Percentiles rank a stretch among this genome's conserved stretches.
These are phyloP conservation scores for Bombus fervidus DNA, from an alignment of 1,140 invertebrate species.

Conservation along the genomic window DNA sequence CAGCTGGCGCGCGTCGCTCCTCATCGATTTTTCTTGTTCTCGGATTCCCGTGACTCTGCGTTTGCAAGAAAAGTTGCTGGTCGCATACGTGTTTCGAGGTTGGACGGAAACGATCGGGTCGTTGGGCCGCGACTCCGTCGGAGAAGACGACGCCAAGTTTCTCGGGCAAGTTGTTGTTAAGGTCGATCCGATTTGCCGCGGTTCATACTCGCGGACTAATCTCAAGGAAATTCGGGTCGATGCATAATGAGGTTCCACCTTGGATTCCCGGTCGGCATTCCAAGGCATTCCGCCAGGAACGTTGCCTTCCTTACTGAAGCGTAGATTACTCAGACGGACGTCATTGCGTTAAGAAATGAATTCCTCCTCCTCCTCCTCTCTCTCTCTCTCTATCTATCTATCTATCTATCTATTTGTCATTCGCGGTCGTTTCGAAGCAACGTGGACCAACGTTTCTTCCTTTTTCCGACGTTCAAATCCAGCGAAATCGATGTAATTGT, in stretches of 20 bases:
- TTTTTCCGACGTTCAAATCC: no score
- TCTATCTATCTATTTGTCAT: not conserved
- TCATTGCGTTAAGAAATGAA: not conserved
- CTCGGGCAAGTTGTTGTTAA: no score
- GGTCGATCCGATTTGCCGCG: not conserved
- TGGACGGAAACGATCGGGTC: not conserved
- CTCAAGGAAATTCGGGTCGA: conserved; percentile 37
- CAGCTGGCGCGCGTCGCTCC: not conserved
- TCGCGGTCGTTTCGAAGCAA: no score
- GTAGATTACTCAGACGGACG: conserved; percentile 27
- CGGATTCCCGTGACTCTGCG: not conserved
- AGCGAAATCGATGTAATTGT: no score
- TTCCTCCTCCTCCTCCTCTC: not conserved
- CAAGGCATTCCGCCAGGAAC: conserved; percentile 46
- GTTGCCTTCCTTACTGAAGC: conserved; percentile 34
- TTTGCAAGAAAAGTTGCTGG: not conserved
- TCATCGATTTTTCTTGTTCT: not conserved
- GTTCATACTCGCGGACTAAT: conserved; percentile 20
- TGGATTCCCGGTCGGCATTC: conserved; percentile 36
- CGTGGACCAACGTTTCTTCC: no score
- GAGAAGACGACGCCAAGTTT: not conserved
- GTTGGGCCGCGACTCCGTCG: not conserved
- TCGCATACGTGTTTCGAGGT: not conserved
- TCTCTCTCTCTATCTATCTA: not conserved
- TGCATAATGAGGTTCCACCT: conserved; percentile 32